Evolutionary conservation across 2,888 invertebrate species (phyloP), one percentile per base, ranked within the genome.

Genomic region (Invenusta paracnida): DNA sequence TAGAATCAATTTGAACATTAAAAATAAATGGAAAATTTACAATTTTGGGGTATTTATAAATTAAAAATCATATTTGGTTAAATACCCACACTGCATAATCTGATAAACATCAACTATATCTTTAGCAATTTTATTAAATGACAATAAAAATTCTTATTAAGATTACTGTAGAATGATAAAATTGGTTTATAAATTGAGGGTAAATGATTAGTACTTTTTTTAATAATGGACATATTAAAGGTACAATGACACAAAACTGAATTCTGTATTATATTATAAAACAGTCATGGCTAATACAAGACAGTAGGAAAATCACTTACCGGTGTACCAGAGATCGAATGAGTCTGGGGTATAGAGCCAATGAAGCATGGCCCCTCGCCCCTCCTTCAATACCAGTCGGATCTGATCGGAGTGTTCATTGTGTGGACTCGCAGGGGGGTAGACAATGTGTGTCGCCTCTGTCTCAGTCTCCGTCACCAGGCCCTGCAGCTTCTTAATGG

Each of bases 401-500:
- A 89, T 31, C 25, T 86, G 67, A 27, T 85, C 84, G 89, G 89
- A 90, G 81, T 90, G 89, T 81, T 89, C 89, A n/a, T n/a, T n/a
- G 30, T 88, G 88, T 30, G 88, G 88, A 17, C 89, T 85, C 0
- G 90, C 89, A 81, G 94, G 93, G 0, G 96, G 95, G 92, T 95
- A 95, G 67, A 98, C 94, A 87, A 97, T 94, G 91, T 98, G 98
- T 0, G 97, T 96, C 0, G 97, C 96, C 88, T 96, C 95, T 67
- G 96, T 95, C 91, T 96, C 95, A 88, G 93, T 94, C 87, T 96
- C 96, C 90, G 93, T 92, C 84, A 95, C 93, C 88, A 94, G 94
- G 84, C 96, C 96, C 89, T 96, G 95, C 89, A 96, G 95, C 87
- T 95, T 94, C 89, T 95, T 94, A 11, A 97, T 94, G 87, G 96